A percentile compares a stretch with the other conserved stretches of the same genome.
Evolutionary conservation across 1,140 invertebrate species (phyloP).

Genomic region (Macrosteles quadrilineatus): DNA sequence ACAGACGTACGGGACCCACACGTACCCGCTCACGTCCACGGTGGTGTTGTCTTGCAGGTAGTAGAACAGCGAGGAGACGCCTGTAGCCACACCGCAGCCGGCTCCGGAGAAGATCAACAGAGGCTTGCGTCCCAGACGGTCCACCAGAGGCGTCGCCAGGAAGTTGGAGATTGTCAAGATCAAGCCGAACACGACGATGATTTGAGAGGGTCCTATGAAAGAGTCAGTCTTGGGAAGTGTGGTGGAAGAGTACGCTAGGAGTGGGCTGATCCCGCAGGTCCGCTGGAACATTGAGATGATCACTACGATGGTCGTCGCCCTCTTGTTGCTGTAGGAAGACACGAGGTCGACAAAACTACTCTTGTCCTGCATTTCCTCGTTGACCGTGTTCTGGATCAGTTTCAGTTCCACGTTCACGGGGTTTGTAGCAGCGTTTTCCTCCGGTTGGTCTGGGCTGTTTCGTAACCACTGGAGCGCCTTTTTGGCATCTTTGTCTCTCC

Average conservation of each 20-base stretch:
- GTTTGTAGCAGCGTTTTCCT: constrained; percentile 43
- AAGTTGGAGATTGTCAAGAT: constrained; percentile 51
- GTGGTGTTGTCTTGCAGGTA: constrained; percentile 29
- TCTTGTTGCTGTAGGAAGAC: constrained; percentile 27
- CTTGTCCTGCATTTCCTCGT: constrained; percentile 37
- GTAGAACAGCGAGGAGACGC: constrained; percentile 41
- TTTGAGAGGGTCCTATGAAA: constrained; percentile 26
- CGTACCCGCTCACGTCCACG: constrained; percentile 7
- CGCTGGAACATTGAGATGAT: constrained; percentile 30
- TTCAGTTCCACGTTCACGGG: constrained; percentile 26
- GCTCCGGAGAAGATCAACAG: constrained; percentile 54
- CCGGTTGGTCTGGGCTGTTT: constrained; percentile 49
- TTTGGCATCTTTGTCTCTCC: constrained; percentile 60
- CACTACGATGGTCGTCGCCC: constrained; percentile 31
- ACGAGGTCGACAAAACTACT: constrained; percentile 30
- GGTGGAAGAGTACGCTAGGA: constrained; percentile 38
- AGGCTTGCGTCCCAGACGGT: constrained; percentile 53
- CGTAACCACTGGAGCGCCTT: constrained; percentile 52
- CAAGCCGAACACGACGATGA: constrained; percentile 38
- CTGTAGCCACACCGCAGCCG: constrained; percentile 33
- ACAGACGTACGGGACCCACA: constrained; percentile 41
- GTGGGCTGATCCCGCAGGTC: constrained; percentile 34
- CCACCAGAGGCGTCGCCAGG: constrained; percentile 52
- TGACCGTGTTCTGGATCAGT: constrained; percentile 32
- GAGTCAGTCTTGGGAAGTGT: constrained; percentile 43